Base-by-base conservation (phyloP, 2,113 vertebrate genomes). In the Corythaeola cristata region DNA sequence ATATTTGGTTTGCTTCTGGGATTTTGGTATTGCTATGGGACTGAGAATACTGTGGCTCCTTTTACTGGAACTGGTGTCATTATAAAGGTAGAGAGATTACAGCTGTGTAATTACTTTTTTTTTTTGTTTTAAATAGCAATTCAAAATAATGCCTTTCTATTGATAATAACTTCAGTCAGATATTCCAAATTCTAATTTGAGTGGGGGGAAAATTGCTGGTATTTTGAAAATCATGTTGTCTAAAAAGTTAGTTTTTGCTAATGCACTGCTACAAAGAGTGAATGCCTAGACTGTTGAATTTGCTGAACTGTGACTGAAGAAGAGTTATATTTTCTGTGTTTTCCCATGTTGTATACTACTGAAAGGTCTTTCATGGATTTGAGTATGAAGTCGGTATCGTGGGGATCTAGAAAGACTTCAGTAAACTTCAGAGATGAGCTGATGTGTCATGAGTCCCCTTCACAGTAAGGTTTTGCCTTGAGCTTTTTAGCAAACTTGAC, bases 261-360 rank as follows among this genome's bases (percentile, higher is more conserved):
- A 49, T 23, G 11, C 2, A 15, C 4, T 3, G 1, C 30, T 41
- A 23, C 0, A 7, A 41, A 39, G 8, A 62, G 20, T 0, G 5
- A 24, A 47, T n/a, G 26, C 12, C 11, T 21, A 26, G 26, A 19
- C 9, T n/a, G 5, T 30, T 41, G 23, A 56, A 64, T 68, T 85
- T 82, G 33, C 44, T 53, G 10, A 30, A n/a, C 32, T 69, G 24
- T 18, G 23, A 32, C 35, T 44, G 23, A 52, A 63, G 23, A 63
- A 10, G 22, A 60, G n/a, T 71, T 60, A 27, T 8, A 1, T 53
- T 53, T 62, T 74, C 21, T 45, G 11, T 33, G 16, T 0, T 49
- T 71, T 55, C 64, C 23, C 33, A 27, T 59, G 22, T 62, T 58
- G 20, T 19, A 11, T 33, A 6, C 5, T 60, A 19, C 23, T 76